Percentiles rank a stretch among this genome's conserved stretches.
Evolutionary conservation across 2,888 invertebrate genomes (phyloP).

Genomic region (Allophyes oxyacanthae): DNA sequence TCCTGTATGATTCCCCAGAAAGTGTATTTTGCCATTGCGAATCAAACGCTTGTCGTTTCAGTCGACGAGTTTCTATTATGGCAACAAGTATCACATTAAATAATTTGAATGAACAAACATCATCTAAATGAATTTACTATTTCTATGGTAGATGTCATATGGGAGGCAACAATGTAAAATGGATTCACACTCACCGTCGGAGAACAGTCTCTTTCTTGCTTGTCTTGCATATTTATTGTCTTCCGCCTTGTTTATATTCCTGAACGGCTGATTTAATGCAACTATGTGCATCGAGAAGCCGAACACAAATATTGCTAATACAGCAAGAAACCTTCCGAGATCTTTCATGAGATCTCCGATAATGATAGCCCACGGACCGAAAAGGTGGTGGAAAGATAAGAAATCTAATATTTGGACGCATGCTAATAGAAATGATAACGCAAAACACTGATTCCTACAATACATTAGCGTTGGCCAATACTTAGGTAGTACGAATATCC

Average conservation of each 20-base stretch:
- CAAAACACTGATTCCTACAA: slow-evolving; percentile 98
- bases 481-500: slow-evolving; percentile 91
- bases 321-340: slow-evolving; percentile 98
- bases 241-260: slow-evolving; percentile 91
- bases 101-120: slow-evolving; percentile 40
- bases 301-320: slow-evolving; percentile 98
- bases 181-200: slow-evolving; percentile 91
- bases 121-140: slow-evolving; percentile 39
- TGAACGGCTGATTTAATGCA: slow-evolving; percentile 98
- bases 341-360: slow-evolving; percentile 98
- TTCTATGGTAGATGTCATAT: slow-evolving; percentile 40
- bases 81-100: slow-evolving; percentile 65
- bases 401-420: slow-evolving; percentile 99
- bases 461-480: slow-evolving; percentile 97
- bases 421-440: slow-evolving; percentile 97
- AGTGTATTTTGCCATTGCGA: slow-evolving; percentile 77
- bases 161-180: slow-evolving; percentile 43
- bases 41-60: slow-evolving; percentile 82
- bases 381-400: slow-evolving; percentile 99
- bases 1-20: slow-evolving; percentile 88
- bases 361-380: slow-evolving; percentile 99
- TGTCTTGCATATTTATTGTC: slow-evolving; percentile 89
- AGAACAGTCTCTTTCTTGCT: slow-evolving; percentile 89
- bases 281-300: slow-evolving; percentile 99
- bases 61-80: slow-evolving; percentile 80